These are phyloP conservation scores for Artibeus jamaicensis DNA, from an alignment of 2,797 vertebrate species.

Conservation along the genomic window DNA sequence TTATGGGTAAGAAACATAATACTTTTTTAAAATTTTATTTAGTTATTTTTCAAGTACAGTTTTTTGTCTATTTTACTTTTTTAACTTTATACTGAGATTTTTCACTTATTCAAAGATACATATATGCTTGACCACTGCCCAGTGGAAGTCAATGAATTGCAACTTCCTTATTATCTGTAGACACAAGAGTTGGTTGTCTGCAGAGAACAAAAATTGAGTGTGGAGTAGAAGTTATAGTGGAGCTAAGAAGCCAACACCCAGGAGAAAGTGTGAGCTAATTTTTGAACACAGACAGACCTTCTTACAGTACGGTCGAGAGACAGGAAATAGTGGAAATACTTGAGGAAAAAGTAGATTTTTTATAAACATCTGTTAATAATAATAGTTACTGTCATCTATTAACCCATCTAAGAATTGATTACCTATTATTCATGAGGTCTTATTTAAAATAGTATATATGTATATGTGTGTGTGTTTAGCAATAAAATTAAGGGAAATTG, in stretches of 20 bases:
- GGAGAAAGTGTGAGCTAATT: slow-evolving; percentile 7
- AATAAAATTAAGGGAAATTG: neutral
- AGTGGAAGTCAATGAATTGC: neutral
- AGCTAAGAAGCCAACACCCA: neutral
- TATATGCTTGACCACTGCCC: neutral
- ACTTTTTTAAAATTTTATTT: neutral
- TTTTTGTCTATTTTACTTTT: too few species aligned
- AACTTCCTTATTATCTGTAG: neutral
- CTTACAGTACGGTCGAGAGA: neutral
- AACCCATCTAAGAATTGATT: neutral
- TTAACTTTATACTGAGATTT: neutral
- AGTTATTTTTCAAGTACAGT: too few species aligned
- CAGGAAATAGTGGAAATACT: too few species aligned
- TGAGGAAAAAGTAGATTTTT: too few species aligned
- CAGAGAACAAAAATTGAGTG: neutral
- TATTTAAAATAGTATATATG: neutral
- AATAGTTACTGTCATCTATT: neutral
- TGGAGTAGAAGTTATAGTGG: neutral
- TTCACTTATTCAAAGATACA: neutral
- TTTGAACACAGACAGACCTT: neutral
- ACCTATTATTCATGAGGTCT: neutral
- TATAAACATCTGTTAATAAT: neutral
- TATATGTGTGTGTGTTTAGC: neutral
- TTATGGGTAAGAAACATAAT: neutral
- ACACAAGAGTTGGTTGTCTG: neutral